Conservation (phyloP, 2,888 invertebrate genomes). For the Lysandra coridon region DNA sequence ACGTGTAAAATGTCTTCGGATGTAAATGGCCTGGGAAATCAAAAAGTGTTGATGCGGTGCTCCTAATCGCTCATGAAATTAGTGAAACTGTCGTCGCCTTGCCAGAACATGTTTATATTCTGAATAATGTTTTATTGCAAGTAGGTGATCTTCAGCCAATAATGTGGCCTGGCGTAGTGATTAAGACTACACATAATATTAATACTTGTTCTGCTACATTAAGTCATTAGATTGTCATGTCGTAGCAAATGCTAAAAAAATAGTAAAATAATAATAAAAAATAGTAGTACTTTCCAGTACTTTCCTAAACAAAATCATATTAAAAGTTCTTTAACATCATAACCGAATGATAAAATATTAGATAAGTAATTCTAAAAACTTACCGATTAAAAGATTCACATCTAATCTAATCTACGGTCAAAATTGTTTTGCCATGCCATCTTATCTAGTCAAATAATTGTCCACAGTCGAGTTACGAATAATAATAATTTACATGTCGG, state of each 20-base stretch:
- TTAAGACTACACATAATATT: neutral
- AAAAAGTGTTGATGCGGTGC: constrained; percentile 56
- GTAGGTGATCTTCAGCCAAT: neutral
- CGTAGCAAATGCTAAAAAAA: neutral
- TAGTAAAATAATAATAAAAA: too few species aligned
- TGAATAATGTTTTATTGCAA: constrained; percentile 15
- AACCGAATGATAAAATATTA: neutral
- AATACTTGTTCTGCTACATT: too few species aligned
- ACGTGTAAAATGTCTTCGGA: constrained; percentile 34
- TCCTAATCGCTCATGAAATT: constrained; percentile 75
- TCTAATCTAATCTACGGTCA: constrained; percentile 21
- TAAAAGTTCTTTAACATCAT: too few species aligned
- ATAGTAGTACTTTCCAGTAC: too few species aligned
- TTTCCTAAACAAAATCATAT: too few species aligned
- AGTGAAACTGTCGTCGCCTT: constrained; percentile 49
- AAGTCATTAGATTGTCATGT: neutral
- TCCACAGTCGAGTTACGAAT: constrained; percentile 72
- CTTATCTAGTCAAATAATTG: constrained; percentile 47
- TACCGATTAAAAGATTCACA: neutral
- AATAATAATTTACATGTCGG: constrained; percentile 77
- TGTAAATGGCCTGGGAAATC: constrained; percentile 48
- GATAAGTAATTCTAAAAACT: neutral
- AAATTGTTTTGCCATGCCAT: neutral
- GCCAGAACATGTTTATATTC: neutral
- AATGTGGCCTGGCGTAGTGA: neutral